phyloP scores from a whole-genome alignment of 2,888 invertebrate species.

The Morpho deidamia region DNA sequence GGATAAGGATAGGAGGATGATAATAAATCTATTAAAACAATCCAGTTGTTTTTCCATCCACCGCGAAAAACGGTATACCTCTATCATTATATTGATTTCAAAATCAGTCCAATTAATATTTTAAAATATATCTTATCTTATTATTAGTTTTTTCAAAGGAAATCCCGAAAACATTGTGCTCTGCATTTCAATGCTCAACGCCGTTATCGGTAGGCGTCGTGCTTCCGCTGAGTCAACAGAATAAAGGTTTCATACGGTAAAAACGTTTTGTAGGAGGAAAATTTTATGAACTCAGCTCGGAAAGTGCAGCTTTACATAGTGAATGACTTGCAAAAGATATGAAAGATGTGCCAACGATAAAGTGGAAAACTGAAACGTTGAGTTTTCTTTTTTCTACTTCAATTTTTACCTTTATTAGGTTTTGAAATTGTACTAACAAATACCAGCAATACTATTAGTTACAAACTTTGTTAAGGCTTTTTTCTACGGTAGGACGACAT shows the following conservation, averaged over 20 bases:
- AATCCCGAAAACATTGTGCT: not conserved
- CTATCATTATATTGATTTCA: no score
- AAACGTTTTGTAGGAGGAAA: conserved; percentile 2
- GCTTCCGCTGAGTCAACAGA: not conserved
- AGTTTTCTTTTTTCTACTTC: not conserved
- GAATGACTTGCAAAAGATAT: conserved; percentile 7
- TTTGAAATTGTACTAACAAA: not conserved
- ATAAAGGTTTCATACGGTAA: conserved; percentile 6
- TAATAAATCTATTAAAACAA: no score
- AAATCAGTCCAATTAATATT: no score
- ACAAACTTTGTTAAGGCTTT: no score
- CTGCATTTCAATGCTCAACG: not conserved
- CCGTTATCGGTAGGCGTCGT: not conserved
- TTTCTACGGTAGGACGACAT: no score
- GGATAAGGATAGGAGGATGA: no score
- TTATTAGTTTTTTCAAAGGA: no score
- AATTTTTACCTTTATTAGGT: not conserved
- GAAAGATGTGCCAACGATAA: not conserved
- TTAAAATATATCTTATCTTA: no score
- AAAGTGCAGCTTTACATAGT: conserved; percentile 1
- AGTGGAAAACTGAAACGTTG: not conserved
- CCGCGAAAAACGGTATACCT: no score
- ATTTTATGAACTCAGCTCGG: conserved; percentile 4
- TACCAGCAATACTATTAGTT: no score
- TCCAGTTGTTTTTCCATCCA: no score